Evolutionary conservation across 2,888 invertebrate genomes (phyloP), one percentile per base, ranked within the genome.

Genomic region (Latrodectus elegans): DNA sequence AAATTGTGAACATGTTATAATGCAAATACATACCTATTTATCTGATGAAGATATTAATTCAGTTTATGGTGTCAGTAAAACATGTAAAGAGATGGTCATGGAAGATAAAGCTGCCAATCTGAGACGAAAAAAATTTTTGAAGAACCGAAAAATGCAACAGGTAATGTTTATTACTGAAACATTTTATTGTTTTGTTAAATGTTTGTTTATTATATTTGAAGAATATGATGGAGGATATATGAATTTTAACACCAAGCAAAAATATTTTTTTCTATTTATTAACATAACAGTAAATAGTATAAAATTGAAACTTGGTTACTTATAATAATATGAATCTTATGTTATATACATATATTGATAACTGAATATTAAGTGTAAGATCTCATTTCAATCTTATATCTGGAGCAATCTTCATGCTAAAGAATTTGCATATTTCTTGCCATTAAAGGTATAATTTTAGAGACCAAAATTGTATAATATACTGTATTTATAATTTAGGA

Each of bases 41-140:
- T 51, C 80, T 8, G 52, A 60, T n/a, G 71, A 52, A 52, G 85
- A 86, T 75, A 68, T 86, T 26, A 49, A 68, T 8, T 9, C 22
- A 49, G 53, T 72, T 26, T 53, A 70, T 22, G 70, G 71, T 68
- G 85, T 80, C 11, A 80, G 64, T 38, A 79, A 70, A 17, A 65
- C 49, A 17, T 86, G 85, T 80, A 86, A 22, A 51, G 64, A 80
- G 26, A 53, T 75, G 9, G 17, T 79, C 1, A 0, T 65, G 1
- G 12, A 17, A 15, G 80, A 86, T 60, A 14, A 38, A 15, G n/a
- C 70, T 17, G 73, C 85, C 1, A 84, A 72, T 38, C 53, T 12
- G 4, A 72, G 84, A 14, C 22, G 73, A 67, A 73, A 60, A 67
- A 53, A 26, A 11, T 84, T 67, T 53, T 38, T 73, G 38, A 55